Conservation (phyloP, 2,888 invertebrate species). For the Eupeodes latifasciatus region DNA sequence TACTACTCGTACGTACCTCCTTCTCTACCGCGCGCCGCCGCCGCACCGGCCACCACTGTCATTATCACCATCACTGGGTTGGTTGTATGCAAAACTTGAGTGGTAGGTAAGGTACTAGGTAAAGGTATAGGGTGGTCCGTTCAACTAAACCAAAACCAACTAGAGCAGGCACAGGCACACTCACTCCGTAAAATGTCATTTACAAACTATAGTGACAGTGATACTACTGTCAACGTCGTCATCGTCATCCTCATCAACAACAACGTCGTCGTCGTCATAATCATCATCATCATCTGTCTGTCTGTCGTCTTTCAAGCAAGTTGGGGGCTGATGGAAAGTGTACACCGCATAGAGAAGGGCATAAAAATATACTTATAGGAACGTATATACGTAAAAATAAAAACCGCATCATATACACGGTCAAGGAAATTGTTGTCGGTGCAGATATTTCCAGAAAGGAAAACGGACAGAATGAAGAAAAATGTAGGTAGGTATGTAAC, state of each 20-base stretch:
- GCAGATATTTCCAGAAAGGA: conserved; percentile 59
- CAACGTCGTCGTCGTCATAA: conserved; percentile 47
- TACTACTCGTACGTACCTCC: neutral
- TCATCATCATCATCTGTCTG: conserved; percentile 63
- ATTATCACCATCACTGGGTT: too few relatives aligned
- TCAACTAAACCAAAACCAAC: conserved; percentile 12
- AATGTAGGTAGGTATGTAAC: neutral
- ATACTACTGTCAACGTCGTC: conserved; percentile 65
- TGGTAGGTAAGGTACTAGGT: conserved; percentile 14
- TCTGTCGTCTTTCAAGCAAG: conserved; percentile 39
- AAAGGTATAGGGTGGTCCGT: neutral
- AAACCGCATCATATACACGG: conserved; percentile 68
- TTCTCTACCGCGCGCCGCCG: neutral
- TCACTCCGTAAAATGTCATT: conserved; percentile 54
- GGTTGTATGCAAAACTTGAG: neutral
- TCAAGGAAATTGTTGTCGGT: conserved; percentile 69
- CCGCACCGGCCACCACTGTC: neutral
- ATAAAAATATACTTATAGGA: too few relatives aligned
- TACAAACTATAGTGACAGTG: conserved; percentile 63
- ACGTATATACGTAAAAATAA: conserved; percentile 22
- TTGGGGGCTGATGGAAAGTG: conserved; percentile 49
- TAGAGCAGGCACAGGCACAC: conserved; percentile 35
- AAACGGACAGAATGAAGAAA: conserved; percentile 32
- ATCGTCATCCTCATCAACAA: conserved; percentile 56
- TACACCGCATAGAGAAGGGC: conserved; percentile 65